Percentiles rank a stretch among this genome's conserved stretches.
These are phyloP conservation scores for Bolinopsis microptera DNA, from an alignment of 37 sponge, comb jelly and placozoan species.

Conservation along the genomic window DNA sequence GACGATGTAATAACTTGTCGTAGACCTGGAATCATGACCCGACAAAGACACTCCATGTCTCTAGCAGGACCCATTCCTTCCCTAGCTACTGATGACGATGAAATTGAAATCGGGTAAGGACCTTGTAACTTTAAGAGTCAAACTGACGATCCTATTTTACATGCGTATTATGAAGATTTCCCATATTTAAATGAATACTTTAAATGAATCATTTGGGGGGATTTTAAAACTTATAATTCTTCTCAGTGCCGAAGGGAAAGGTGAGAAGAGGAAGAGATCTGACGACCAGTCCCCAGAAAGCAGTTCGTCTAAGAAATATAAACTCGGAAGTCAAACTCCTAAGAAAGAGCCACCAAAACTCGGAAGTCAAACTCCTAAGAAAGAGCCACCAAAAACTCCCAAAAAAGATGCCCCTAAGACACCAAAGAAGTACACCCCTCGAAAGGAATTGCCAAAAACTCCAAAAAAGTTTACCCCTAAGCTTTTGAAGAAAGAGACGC, in stretches of 20 bases:
- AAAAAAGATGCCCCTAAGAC: conserved; percentile 47
- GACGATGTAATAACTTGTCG: conserved; percentile 59
- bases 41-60: conserved; percentile 47
- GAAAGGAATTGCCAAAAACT: conserved; percentile 22
- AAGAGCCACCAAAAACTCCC: conserved; percentile 52
- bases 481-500: conserved; percentile 34
- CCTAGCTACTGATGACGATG: conserved; percentile 27
- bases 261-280: conserved; percentile 33
- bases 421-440: neutral
- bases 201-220: no score
- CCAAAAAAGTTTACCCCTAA: conserved; percentile 40
- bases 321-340: neutral
- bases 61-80: conserved; percentile 56
- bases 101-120: conserved; percentile 48
- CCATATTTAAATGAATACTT: no score
- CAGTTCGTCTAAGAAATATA: neutral
- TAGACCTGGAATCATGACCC: conserved; percentile 52
- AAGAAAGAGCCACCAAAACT: conserved; percentile 46
- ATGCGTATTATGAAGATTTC: no score
- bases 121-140: neutral
- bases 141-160: no score
- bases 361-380: conserved; percentile 3
- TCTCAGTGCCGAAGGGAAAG: neutral
- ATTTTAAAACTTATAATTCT: no score
- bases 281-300: conserved; percentile 10